These are phyloP conservation scores for Cavia porcellus DNA, from an alignment of 2,113 vertebrate species.

Conservation along the genomic window DNA sequence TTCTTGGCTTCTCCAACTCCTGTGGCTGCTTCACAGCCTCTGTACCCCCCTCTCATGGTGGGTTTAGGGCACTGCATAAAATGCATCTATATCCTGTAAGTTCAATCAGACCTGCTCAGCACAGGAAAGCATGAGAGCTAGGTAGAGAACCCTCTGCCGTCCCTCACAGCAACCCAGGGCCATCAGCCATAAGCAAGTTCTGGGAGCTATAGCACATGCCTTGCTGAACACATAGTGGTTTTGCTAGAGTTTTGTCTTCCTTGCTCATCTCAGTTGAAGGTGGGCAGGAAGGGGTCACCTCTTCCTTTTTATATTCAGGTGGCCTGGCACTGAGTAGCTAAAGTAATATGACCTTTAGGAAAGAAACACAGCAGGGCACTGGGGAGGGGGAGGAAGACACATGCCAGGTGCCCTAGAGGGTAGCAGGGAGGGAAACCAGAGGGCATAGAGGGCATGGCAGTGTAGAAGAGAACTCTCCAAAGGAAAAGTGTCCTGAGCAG, in stretches of 20 bases:
- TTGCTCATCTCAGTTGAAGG: neutral
- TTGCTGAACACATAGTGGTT: too few relatives aligned
- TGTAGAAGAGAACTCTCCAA: neutral
- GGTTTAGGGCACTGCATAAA: neutral
- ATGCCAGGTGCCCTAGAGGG: neutral
- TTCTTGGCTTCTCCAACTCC: neutral
- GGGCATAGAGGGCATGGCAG: accelerated
- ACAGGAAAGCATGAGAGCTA: neutral
- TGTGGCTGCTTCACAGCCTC: neutral
- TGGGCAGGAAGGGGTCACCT: neutral
- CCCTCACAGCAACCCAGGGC: neutral
- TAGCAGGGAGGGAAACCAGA: neutral
- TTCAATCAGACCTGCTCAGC: neutral
- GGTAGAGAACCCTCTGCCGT: neutral
- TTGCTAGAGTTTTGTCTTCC: neutral
- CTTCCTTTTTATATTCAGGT: neutral
- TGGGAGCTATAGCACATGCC: accelerated
- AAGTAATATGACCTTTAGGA: neutral
- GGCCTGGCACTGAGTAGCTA: neutral
- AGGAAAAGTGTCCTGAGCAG: neutral
- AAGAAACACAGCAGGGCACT: neutral
- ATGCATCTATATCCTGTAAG: neutral
- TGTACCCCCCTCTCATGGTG: neutral
- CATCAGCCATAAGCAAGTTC: too few relatives aligned
- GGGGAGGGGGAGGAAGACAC: neutral